A percentile compares a stretch with the other conserved stretches of the same genome.
These are phyloP conservation scores for Pocillopora damicornis DNA, from an alignment of 64 coral and sea anemone species.

Conservation along the genomic window DNA sequence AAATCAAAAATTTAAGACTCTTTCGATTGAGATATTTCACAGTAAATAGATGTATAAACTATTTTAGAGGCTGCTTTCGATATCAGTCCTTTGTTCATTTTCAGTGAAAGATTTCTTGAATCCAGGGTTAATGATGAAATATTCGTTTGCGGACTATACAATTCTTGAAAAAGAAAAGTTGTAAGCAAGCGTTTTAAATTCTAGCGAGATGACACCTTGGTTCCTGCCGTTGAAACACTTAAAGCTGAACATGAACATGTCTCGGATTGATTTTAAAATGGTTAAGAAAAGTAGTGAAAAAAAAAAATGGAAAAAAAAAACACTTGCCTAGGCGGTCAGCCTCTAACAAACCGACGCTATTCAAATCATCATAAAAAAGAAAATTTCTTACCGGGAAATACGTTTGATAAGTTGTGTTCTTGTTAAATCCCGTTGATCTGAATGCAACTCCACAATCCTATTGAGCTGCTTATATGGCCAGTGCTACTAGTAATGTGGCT, in stretches of 20 bases:
- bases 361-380: not conserved
- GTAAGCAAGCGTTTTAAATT: too few relatives aligned
- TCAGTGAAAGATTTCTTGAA: too few relatives aligned
- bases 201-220: not conserved
- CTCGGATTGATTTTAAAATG: not conserved
- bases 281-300: not conserved
- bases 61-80: too few relatives aligned
- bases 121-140: too few relatives aligned
- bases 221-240: not conserved
- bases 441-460: not conserved
- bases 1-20: too few relatives aligned
- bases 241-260: not conserved
- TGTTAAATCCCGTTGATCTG: not conserved
- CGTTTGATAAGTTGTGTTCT: not conserved
- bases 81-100: too few relatives aligned
- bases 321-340: too few relatives aligned
- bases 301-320: too few relatives aligned
- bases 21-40: too few relatives aligned
- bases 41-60: too few relatives aligned
- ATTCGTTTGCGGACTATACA: too few relatives aligned
- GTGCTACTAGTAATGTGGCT: not conserved
- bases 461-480: not conserved
- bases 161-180: too few relatives aligned
- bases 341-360: not conserved
- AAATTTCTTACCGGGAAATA: not conserved